Base-by-base conservation (phyloP, 2,888 invertebrate genomes). In the Agrochola lota region DNA sequence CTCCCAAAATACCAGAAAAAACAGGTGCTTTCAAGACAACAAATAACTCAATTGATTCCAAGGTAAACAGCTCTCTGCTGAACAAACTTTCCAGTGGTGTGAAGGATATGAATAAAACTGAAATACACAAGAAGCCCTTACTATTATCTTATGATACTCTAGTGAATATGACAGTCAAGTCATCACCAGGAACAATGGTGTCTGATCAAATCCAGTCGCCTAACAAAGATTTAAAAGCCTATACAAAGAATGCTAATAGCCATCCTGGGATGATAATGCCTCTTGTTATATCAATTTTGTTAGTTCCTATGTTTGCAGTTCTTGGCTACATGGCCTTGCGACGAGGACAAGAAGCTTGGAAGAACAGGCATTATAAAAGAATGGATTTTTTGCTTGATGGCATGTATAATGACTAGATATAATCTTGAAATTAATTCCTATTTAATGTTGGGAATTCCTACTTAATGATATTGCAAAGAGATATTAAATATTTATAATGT, bases 341-440 rank as follows among this genome's bases (percentile, higher is more conserved):
- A 87, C 96, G 97, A 85, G 98, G 98, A n/a, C 97, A 97, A 87
- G 98, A 98, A 91, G 98, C 98, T 92, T 98, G 98, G 98, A 98
- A 98, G 88, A 98, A 98, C 86, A 97, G 98, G 87, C 98, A 99
- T 94, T 99, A 99, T 91, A 97, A 98, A 84, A 97, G 98, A 92
- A 98, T 99, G 98, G 98, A 99, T 94, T 98, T 98, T 91, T 97
- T 99, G 23, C 98, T 99, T 76, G 98, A 99, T 94, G 99, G 98
- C 89, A 98, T 99, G 98, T 99, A 99, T 91, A 98, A 98, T 95
- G 98, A 98, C 92, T 98, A 94, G 91, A 60, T 73, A n/a, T 30
- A 35, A 52, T 52, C 43, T 20, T 15, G n/a, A 62, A 63, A 69
- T 57, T 7, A n/a, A 64, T 23, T 40, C 20, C 70, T 67, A 35